phyloP scores from a whole-genome alignment of 2,113 vertebrate species.

The Pollachius pollachius region DNA sequence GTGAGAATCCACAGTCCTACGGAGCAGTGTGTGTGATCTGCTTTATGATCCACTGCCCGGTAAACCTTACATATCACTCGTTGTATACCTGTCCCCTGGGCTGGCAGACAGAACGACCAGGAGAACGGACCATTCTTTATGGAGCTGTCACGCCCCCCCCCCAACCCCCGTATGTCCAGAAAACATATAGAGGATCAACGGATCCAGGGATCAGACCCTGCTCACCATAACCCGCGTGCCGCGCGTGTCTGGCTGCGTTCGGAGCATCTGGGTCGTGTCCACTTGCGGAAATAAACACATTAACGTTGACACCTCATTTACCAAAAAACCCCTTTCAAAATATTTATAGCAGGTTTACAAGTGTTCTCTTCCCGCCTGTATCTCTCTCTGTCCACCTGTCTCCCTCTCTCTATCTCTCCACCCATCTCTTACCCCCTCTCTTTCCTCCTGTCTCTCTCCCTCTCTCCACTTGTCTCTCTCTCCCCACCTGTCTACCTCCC shows the following conservation, averaged over 20 bases:
- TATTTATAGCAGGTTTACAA: constrained; percentile 65
- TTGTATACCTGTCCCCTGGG: constrained; percentile 1
- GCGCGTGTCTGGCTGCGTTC: background rate
- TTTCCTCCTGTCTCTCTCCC: too few species aligned
- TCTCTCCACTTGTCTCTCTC: too few species aligned
- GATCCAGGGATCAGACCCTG: background rate
- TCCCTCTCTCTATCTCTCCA: too few species aligned
- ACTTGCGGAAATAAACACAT: constrained; percentile 35
- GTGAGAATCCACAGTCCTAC: too few species aligned
- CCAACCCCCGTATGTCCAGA: background rate
- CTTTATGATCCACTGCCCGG: constrained; percentile 4
- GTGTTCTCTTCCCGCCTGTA: constrained; percentile 42
- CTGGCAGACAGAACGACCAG: background rate
- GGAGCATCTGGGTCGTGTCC: constrained; percentile 44
- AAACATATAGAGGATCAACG: too few species aligned
- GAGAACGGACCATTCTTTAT: constrained; percentile 6
- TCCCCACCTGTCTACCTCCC: too few species aligned
- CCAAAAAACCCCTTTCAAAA: constrained; percentile 22
- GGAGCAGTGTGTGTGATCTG: constrained; percentile 1
- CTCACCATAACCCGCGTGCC: too few species aligned
- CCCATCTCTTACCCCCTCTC: too few species aligned
- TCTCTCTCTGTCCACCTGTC: constrained; percentile 18
- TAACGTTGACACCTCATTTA: constrained; percentile 36
- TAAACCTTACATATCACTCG: background rate
- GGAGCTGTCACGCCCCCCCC: constrained; percentile 29